Base-by-base conservation (phyloP, 2,113 vertebrate genomes). In the Octodon degus region DNA sequence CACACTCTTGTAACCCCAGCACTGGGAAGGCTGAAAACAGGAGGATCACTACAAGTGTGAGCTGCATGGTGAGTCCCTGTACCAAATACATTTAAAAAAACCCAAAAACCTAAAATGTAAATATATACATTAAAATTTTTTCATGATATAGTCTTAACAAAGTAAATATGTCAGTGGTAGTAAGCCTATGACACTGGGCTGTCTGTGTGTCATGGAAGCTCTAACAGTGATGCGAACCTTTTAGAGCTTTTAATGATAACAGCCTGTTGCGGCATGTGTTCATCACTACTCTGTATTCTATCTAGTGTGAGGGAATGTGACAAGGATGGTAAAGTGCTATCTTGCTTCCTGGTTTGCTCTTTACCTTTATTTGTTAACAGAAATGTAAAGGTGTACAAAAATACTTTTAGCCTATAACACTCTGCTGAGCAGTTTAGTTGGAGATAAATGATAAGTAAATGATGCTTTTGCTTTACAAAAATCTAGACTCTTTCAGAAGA, bases 391-490 rank as follows among this genome's bases (percentile, higher is more conserved):
- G 85, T 5, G 11, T 60, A 55, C 27, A 58, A 40, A 65, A 85
- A 4, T 91, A 55, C 43, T 70, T 62, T 60, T 74, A 89, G 50
- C 32, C 47, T 89, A 27, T 37, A 82, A 79, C 86, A 76, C 1
- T 91, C 80, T 43, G 32, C 32, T 86, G 32, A 85, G 7, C 60
- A 65, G 13, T 88, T 95, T 65, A 87, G 27, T 70, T 90, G 32
- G 37, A 94, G 47, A 53, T 58, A 93, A 91, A 43, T 83, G 24
- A 94, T 92, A 68, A 89, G 30, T 24, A 89, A 80, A 63, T 77
- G 40, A 32, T 86, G 86, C 60, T 91, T n/a, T 74, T 94, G 34
- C 68, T 94, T 86, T 90, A 20, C 63, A 92, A 77, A 86, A 34
- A 90, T 62, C 11, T 11, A 76, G 10, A 92, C 63, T 84, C 20